Evolutionary conservation across 2,113 vertebrate genomes (phyloP), one percentile per base, ranked within the genome.

Genomic region (Cisticola juncidis): DNA sequence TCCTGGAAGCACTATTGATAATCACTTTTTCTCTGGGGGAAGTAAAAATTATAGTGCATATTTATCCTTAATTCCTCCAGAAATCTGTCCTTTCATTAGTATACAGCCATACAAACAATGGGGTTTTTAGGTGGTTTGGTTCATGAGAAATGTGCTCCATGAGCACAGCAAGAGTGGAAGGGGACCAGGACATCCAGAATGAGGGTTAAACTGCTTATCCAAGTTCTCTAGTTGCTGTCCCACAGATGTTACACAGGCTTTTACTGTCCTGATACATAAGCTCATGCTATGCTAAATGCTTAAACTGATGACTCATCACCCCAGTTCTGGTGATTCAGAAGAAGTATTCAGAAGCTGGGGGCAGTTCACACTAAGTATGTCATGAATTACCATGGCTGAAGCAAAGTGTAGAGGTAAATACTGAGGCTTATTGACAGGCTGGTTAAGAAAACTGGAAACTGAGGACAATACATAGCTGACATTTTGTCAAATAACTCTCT

Each of bases 11-110:
- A 24, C 4, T 74, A 36, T 24, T 45, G 12, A 36, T 42, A 81
- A 61, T 57, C 24, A 87, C 4, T 12, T 40, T 72, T 72, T 19
- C 6, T 3, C 0, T 4, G 7, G 7, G 7, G 1, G 5, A 47
- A 79, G 2, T 38, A 60, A 76, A 83, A 60, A 17, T 40, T 25
- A 12, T 7, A 42, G 25, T 71, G 40, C 45, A 33, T 26, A 6
- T 76, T 92, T 88, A 76, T 14, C 9, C 28, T 80, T 1, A 1
- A 4, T 57, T 26, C 8, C 12, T 70, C 14, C 58, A 73, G 36
- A 83, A 65, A 83, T 35, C 8, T 38, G 9, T 45, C 14, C 19
- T 88, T 86, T 76, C 3, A 61, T 88, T 85, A 29, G 6, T 6
- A 68, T 47, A 24, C 7, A 84, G 4, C 16, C 33, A 56, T 35